Base-by-base conservation (phyloP, 2,113 vertebrate species). In the Leptocoma aspasia region DNA sequence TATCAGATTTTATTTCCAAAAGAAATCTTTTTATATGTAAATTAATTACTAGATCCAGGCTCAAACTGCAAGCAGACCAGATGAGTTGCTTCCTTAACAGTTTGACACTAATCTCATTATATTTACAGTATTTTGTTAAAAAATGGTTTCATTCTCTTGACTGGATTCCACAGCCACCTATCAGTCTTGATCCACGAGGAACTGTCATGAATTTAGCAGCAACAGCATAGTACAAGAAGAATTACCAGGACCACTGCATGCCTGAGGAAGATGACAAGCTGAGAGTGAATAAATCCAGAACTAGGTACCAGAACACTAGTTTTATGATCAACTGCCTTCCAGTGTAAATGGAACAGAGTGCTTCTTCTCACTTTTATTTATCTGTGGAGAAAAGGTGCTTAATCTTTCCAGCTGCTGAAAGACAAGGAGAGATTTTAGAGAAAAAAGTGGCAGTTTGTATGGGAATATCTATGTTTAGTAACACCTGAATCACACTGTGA, bases 281-380 rank as follows among this genome's bases (percentile, higher is more conserved):
- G 59, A 59, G 66, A 93, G 90, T 94, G 84, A 97, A 95, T 90
- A 92, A 94, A 96, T 94, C 82, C 93, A 88, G 85, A 90, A 90
- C 28, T 56, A 75, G 79, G 76, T 86, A 93, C 35, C 88, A 95
- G 92, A 95, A 90, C 93, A 95, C 27, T 90, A 75, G 79, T 73
- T 95, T 92, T 92, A 93, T 90, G 88, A 95, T 82, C 82, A 88
- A 77, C 82, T 95, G 76, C 89, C 60, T 94, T 59, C 63, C 65
- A 81, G 71, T 82, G 44, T 88, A 91, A 96, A 92, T 90, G 76
- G 63, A 88, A 78, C 31, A 64, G 30, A 92, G 60, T 75, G 47
- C 11, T 75, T 4, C 66, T 79, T 71, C 82, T 86, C 0, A 0
- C 30, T 94, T 90, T 86, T 86, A 90, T 86, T 93, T 93, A 88